Evolutionary conservation across 1,140 invertebrate genomes (phyloP), one percentile per base, ranked within the genome.

Genomic region (Bombyx mori): DNA sequence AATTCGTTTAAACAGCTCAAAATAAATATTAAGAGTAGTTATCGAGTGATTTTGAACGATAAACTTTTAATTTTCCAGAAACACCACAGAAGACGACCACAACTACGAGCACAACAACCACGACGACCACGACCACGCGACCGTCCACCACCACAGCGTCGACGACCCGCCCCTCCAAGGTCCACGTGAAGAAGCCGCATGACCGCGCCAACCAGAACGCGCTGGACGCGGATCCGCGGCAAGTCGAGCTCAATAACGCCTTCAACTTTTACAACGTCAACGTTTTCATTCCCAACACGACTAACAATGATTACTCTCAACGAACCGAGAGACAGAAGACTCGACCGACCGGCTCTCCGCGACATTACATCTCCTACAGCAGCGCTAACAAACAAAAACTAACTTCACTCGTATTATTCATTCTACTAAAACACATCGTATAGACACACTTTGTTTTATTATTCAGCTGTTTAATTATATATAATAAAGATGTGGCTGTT

Each of bases 401-500:
- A 52, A 18, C 10, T 53, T 51, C 54, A 35, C 10, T 61, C 57
- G 60, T 61, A 55, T 53, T 63, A 35, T 5, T 35, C 26, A 35
- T 35, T 35, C 26, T 35, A 35, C 26, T 35, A 52, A 60, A 54
- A 60, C 49, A 49, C 46, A 46, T 57, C 26, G 50, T 61, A 58
- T 60, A 61, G 46, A 65, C 44, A 12, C 26, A 35, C 26, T 35
- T 5, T 35, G 4, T 35, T 35, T 47, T 47, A 47, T 12, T 47
- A 47, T 3, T 35, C 44, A 54, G 52, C 43, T 18, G 52, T 44
- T 54, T 61, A 65, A 58, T 69, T 75, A 80, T 79, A 81, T 77
- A 79, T 86, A 77, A 69, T 83, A 77, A 69, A 77, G 82, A 73
- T 58, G 84, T 86, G 82, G 82, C 80, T 86, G 80, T 86, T 82